phyloP scores from a whole-genome alignment of 2,888 invertebrate species.

The Ophonus ardosiacus region DNA sequence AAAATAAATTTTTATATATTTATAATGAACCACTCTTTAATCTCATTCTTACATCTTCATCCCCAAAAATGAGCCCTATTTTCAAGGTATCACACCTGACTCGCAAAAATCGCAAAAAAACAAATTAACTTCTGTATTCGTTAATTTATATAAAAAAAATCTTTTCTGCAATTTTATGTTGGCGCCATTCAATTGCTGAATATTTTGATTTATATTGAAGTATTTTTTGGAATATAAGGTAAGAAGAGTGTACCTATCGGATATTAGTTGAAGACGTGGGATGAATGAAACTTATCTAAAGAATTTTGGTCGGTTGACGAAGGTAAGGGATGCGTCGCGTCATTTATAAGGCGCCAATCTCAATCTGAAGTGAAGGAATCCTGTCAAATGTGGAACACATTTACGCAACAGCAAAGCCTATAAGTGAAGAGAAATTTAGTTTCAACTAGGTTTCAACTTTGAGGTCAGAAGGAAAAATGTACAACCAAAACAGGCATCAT shows the following conservation, averaged over 20 bases:
- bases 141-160: no score
- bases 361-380: background rate
- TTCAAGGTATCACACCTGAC: background rate
- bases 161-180: no score
- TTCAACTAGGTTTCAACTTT: slow-evolving; percentile 40
- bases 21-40: no score
- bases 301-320: background rate
- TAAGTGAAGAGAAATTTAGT: slow-evolving; percentile 39
- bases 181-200: no score
- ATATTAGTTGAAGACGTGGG: slow-evolving; percentile 9
- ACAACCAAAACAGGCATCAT: slow-evolving; percentile 1
- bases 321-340: background rate
- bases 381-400: slow-evolving; percentile 31
- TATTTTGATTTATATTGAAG: no score
- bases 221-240: background rate
- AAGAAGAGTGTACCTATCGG: background rate
- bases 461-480: slow-evolving; percentile 24
- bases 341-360: slow-evolving; percentile 13
- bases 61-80: background rate
- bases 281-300: slow-evolving; percentile 19
- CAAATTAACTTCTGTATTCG: no score
- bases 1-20: no score
- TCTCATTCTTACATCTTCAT: no score
- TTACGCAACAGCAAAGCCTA: slow-evolving; percentile 37
- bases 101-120: no score